phyloP scores from a whole-genome alignment of 2,888 invertebrate genomes.

The Macaria notata region DNA sequence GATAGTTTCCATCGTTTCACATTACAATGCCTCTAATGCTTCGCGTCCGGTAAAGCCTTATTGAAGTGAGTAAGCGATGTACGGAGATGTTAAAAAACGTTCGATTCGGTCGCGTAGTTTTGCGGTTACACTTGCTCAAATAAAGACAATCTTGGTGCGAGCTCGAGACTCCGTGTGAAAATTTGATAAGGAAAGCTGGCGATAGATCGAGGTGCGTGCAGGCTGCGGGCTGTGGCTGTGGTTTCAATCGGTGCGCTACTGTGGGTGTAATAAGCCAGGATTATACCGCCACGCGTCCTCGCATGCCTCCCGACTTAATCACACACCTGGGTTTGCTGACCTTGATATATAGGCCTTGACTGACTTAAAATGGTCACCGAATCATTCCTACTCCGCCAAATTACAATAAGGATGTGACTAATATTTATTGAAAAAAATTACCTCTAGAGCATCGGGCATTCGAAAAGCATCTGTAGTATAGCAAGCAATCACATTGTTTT shows the following conservation, averaged over 20 bases:
- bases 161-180: constrained; percentile 75
- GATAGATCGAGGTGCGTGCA: constrained; percentile 77
- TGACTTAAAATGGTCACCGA: no score
- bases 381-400: no score
- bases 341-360: constrained; percentile 5
- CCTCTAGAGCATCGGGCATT: no score
- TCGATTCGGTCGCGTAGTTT: constrained; percentile 55
- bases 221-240: constrained; percentile 70
- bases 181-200: constrained; percentile 76
- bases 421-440: no score
- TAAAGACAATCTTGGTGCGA: constrained; percentile 78
- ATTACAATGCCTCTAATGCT: constrained; percentile 60
- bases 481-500: neutral
- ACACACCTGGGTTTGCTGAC: constrained; percentile 20
- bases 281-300: constrained; percentile 53
- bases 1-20: constrained; percentile 59
- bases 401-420: no score
- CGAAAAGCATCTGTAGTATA: no score
- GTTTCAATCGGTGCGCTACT: constrained; percentile 76
- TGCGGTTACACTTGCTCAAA: constrained; percentile 80
- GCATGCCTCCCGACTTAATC: constrained; percentile 22
- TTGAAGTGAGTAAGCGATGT: constrained; percentile 52
- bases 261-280: constrained; percentile 74
- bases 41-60: constrained; percentile 41
- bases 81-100: constrained; percentile 48